These are phyloP conservation scores for Penaeus monodon DNA, from an alignment of 2,888 invertebrate species.

Conservation along the genomic window DNA sequence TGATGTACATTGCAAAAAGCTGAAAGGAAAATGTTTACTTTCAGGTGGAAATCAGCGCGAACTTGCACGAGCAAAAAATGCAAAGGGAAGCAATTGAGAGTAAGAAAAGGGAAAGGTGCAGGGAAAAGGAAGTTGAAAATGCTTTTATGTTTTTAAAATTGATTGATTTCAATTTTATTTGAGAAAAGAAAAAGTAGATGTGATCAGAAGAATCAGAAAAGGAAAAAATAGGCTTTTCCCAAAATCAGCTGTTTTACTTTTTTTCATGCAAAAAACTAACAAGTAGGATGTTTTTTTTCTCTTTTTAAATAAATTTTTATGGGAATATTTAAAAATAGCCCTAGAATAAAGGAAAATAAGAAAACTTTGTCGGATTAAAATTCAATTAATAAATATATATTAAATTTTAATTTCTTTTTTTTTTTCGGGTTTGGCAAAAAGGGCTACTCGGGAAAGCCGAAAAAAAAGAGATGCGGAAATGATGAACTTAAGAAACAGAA, in stretches of 20 bases:
- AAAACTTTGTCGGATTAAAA: background rate
- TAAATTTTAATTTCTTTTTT: background rate
- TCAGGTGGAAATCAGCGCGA: slow-evolving; percentile 89
- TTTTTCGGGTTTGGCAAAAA: slow-evolving; percentile 75
- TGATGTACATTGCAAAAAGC: no score
- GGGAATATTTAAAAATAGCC: no score
- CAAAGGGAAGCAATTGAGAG: slow-evolving; percentile 81
- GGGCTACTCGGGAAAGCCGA: slow-evolving; percentile 84
- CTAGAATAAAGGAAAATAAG: no score
- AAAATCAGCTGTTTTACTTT: no score
- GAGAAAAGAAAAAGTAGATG: no score
- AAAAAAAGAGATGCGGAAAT: slow-evolving; percentile 90
- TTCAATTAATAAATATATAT: background rate
- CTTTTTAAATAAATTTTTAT: no score
- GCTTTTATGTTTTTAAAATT: background rate
- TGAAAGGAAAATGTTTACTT: background rate
- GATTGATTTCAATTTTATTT: no score
- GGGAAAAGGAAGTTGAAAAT: slow-evolving; percentile 71
- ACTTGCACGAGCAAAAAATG: slow-evolving; percentile 89
- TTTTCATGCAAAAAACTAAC: no score
- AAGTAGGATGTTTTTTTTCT: no score
- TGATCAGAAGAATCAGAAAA: no score
- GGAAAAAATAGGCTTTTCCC: no score
- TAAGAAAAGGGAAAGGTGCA: slow-evolving; percentile 76
- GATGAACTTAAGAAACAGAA: slow-evolving; percentile 83